Base-by-base conservation (phyloP, 2,113 vertebrate genomes). In the Zeus faber region DNA sequence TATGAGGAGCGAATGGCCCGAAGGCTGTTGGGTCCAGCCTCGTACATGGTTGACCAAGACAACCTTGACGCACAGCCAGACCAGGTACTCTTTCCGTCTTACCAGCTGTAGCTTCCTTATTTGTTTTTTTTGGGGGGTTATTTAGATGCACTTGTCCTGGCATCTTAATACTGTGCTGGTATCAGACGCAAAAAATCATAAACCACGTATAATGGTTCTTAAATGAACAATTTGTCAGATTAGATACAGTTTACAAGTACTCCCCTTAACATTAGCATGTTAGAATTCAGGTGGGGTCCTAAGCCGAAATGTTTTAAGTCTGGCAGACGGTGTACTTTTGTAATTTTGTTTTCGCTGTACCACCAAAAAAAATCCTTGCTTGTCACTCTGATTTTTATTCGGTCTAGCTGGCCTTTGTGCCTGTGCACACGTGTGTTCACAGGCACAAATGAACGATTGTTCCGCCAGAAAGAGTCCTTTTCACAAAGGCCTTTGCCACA, bases 1-100 rank as follows among this genome's bases (percentile, higher is more conserved):
- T 97, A 98, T 45, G 96, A 98, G 66, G 94, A 98, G 57, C 92
- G 91, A 44, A 98, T 98, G 95, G 96, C 96, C 68, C 94, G 96
- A 41, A 87, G 96, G 80, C 87, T 98, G 88, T 88, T 98, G 3
- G 96, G 96, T 74, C 93, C 93, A 60, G 92, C 91, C 62, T 91
- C 90, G 49, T 87, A 90, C n/a, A 88, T 94, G 53, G 84, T 93
- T 67, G 92, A 96, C 69, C 48, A 91, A 48, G 90, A 91, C 59
- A 77, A 72, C 39, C 86, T 91, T 8, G 89, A 87, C 50, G 22
- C 76, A 23, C 92, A 91, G 49, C 82, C 87, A 0, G 62, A 86
- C 39, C 92, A 98, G 92, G 96, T 98, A 91, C 68, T 24, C 1
- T 49, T 45, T 17, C 3, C 3, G 24, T 20, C 10, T 22, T 2